Percentiles rank a stretch among this genome's conserved stretches.
These are phyloP conservation scores for Cygnus atratus DNA, from an alignment of 2,113 vertebrate genomes.

Conservation along the genomic window DNA sequence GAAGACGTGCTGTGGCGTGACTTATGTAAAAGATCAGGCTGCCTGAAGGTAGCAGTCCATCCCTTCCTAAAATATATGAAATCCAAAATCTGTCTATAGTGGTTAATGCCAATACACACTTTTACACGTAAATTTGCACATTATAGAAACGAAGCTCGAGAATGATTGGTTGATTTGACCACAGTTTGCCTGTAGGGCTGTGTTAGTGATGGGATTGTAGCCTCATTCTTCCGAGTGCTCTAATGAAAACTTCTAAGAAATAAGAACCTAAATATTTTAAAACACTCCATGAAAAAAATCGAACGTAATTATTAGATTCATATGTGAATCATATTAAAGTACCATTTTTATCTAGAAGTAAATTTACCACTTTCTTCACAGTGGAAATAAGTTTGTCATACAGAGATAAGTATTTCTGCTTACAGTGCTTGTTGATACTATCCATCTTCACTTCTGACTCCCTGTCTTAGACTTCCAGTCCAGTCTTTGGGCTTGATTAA, in stretches of 20 bases:
- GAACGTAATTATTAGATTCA: not conserved
- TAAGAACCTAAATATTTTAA: conserved; percentile 30
- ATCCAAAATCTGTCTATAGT: not conserved
- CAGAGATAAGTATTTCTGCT: not conserved
- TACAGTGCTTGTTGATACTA: not conserved
- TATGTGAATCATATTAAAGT: conserved; percentile 1
- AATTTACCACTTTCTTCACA: not conserved
- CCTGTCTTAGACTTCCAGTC: not conserved
- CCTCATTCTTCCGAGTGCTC: not conserved
- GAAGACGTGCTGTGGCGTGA: not conserved
- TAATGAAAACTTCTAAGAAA: not conserved
- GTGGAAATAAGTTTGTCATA: not conserved
- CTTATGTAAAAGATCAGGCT: not conserved
- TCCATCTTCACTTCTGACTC: not conserved
- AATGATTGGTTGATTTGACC: not conserved
- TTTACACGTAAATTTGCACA: not conserved
- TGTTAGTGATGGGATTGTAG: not conserved
- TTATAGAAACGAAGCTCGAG: not conserved
- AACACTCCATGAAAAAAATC: not conserved
- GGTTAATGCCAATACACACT: not conserved
- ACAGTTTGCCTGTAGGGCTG: not conserved
- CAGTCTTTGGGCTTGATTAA: conserved; percentile 16
- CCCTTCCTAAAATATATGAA: accelerated
- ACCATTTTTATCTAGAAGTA: not conserved
- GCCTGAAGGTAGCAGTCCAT: not conserved